Percentiles rank a stretch among this genome's conserved stretches.
Conservation (phyloP, 2,888 invertebrate species). For the Harmothoe impar region DNA sequence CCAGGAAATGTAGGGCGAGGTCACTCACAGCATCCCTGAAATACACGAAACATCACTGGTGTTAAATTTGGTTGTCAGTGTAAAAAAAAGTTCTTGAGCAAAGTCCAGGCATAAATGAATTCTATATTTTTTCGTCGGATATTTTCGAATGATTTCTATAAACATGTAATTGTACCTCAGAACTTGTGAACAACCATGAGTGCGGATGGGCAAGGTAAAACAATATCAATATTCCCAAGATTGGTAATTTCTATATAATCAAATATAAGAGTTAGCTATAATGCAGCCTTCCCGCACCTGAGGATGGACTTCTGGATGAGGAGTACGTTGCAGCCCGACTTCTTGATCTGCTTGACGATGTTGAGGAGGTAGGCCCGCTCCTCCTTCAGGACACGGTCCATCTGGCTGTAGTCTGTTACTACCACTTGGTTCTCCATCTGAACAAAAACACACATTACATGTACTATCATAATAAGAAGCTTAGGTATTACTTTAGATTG, state of each 20-base stretch:
- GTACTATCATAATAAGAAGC: no score
- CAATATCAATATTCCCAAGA: no score
- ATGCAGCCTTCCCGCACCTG: constrained; percentile 85
- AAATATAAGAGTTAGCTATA: no score
- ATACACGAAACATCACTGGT: background rate
- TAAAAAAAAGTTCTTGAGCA: no score
- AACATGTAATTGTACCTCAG: no score
- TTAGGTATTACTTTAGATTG: no score
- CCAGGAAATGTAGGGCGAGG: constrained; percentile 97
- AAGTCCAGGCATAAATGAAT: no score
- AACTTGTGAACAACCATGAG: no score
- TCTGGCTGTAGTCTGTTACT: constrained; percentile 99
- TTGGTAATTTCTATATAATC: no score
- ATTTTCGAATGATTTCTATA: no score
- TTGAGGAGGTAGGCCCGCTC: constrained; percentile 98
- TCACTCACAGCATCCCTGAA: constrained; percentile 97
- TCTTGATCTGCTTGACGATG: constrained; percentile 99
- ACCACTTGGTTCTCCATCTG: constrained; percentile 86
- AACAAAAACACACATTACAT: constrained; percentile 19
- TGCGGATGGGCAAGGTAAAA: no score
- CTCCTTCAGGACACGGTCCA: constrained; percentile 99
- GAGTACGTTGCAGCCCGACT: constrained; percentile 98
- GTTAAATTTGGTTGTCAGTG: constrained; percentile 7
- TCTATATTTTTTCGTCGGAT: no score
- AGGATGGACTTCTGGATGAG: constrained; percentile 93